A percentile compares a stretch with the other conserved stretches of the same genome.
These are phyloP conservation scores for Thereva nobilitata DNA, from an alignment of 2,888 invertebrate genomes.

Conservation along the genomic window DNA sequence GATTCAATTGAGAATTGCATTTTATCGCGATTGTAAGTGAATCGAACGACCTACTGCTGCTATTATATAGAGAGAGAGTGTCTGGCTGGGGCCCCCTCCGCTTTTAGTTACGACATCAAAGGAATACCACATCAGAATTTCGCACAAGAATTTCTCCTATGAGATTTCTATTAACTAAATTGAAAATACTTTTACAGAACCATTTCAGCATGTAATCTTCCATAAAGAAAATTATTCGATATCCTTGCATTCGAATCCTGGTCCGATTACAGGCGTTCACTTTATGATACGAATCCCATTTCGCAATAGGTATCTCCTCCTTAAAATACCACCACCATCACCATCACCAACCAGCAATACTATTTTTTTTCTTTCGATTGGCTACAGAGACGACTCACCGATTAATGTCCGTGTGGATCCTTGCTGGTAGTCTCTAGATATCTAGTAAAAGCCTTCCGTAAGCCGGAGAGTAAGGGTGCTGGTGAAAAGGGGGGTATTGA, in stretches of 20 bases:
- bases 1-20: constrained; percentile 21
- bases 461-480: neutral
- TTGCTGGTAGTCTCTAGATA: neutral
- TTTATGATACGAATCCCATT: constrained; percentile 26
- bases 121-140: constrained; percentile 26
- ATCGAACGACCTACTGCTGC: too few species aligned
- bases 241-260: constrained; percentile 33
- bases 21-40: constrained; percentile 18
- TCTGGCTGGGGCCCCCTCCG: constrained; percentile 1
- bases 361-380: neutral
- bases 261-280: constrained; percentile 30
- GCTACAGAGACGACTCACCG: too few species aligned
- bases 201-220: constrained; percentile 40
- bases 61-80: neutral
- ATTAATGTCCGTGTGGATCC: neutral
- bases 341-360: neutral
- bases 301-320: constrained; percentile 22
- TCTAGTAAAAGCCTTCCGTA: constrained; percentile 2
- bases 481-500: constrained; percentile 10
- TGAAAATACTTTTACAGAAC: constrained; percentile 40
- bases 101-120: constrained; percentile 15
- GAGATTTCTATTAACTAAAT: constrained; percentile 42
- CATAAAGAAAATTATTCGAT: constrained; percentile 41
- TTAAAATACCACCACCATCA: constrained; percentile 7
- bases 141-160: constrained; percentile 15